Conservation (phyloP, 2,888 invertebrate genomes). For the Miltochrista miniata region DNA sequence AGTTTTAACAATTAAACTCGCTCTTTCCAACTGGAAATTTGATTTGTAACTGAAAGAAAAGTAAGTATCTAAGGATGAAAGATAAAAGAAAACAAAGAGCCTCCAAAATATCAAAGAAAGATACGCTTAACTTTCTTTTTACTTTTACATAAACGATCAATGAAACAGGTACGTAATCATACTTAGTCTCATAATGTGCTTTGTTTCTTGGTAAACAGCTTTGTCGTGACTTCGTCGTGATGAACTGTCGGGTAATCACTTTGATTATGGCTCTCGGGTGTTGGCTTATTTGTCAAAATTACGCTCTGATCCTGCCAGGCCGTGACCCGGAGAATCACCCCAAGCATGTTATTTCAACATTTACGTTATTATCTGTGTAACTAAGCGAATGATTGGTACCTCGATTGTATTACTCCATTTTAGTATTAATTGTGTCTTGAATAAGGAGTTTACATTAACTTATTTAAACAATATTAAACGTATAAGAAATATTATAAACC, state of each 20-base stretch:
- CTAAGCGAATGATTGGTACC: not conserved
- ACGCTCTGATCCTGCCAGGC: slow-evolving; percentile 32
- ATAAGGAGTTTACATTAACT: no score
- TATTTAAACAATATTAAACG: no score
- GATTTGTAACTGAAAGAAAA: no score
- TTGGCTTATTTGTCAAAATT: slow-evolving; percentile 51
- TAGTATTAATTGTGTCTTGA: no score
- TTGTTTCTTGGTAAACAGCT: slow-evolving; percentile 11
- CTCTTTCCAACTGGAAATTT: no score
- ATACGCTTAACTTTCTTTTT: not conserved
- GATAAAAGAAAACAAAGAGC: no score
- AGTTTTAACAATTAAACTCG: no score
- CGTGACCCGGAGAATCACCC: slow-evolving; percentile 31
- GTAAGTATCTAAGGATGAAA: no score
- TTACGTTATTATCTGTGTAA: slow-evolving; percentile 20
- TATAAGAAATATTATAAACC: no score
- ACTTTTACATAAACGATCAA: slow-evolving; percentile 3
- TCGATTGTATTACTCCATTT: no score
- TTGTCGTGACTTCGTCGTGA: slow-evolving; percentile 33
- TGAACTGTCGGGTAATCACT: slow-evolving; percentile 37
- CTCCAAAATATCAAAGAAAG: not conserved
- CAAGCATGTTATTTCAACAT: slow-evolving; percentile 32
- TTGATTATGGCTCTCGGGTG: slow-evolving; percentile 38
- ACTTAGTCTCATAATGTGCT: no score
- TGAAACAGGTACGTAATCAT: no score